These are phyloP conservation scores for Acrocephalus arundinaceus DNA, from an alignment of 2,113 vertebrate species.

Conservation along the genomic window DNA sequence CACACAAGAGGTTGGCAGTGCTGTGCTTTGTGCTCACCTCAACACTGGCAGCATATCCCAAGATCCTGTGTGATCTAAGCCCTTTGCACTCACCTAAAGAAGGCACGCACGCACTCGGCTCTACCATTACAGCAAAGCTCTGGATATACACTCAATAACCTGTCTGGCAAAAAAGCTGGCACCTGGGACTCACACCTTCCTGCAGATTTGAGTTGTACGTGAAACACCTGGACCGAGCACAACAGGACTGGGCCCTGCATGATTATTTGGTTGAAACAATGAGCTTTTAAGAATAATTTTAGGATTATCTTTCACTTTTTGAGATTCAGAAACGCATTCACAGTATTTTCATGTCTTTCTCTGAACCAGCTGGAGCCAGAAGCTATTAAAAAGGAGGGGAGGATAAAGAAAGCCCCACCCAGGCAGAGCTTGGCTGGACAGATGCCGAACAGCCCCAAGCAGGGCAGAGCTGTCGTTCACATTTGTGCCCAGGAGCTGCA, in stretches of 20 bases:
- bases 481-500: background rate
- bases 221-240: background rate
- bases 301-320: background rate
- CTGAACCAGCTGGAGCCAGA: background rate
- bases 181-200: background rate
- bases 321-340: background rate
- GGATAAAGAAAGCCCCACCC: background rate
- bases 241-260: background rate
- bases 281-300: background rate
- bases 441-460: background rate
- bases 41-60: background rate
- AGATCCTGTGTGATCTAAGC: background rate
- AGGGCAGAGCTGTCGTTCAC: background rate
- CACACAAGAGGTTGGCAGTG: background rate
- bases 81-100: background rate
- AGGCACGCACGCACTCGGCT: background rate
- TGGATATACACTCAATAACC: background rate
- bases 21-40: background rate
- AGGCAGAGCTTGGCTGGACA: background rate
- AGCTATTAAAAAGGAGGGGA: background rate
- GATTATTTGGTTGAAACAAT: background rate
- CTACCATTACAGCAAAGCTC: rapidly evolving
- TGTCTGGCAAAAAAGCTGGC: background rate
- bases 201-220: background rate
- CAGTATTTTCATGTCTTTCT: background rate